Base-by-base conservation (phyloP, 2,888 invertebrate genomes). In the Malthinus seriepunctatus region DNA sequence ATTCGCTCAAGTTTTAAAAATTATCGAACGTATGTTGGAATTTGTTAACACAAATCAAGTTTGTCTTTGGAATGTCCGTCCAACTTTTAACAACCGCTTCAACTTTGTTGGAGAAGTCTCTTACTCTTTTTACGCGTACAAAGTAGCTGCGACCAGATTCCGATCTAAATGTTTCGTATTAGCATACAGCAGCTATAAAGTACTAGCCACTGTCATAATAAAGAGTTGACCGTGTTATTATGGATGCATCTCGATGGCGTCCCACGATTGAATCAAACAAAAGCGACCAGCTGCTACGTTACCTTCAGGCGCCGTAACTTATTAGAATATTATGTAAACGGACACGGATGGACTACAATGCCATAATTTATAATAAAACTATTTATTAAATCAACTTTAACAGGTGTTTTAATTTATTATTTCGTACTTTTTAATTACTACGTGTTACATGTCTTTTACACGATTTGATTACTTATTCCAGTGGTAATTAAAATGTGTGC, bases 131-230 rank as follows among this genome's bases (percentile, higher is more conserved):
- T 60, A 52, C 56, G 46, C 44, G 51, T 54, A 71, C 72, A 73
- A 72, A 75, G 76, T 73, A 74, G 75, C 74, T 66, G 71, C 73
- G 72, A 67, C 72, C 66, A 78, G 78, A 78, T 78, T 77, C 73
- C 76, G 75, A 78, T 78, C 78, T 78, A 76, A 78, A 78, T 78
- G 76, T 74, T 71, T 69, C 71, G 73, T 74, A 78, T 78, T 78
- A 78, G 76, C 78, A 78, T 78, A 76, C 73, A 66, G 70, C 72
- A 67, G 75, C 74, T 69, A 70, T 74, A 73, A 75, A 74, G 71
- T 71, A 69, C 66, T 63, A 64, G 56, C 61, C 64, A 65, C 62
- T 63, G 68, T 64, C 62, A 63, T 62, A 67, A 69, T 70, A 70
- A 70, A 68, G 67, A 69, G 64, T 66, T 64, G 66, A 66, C 66